These are phyloP conservation scores for Nephila pilipes DNA, from an alignment of 1,140 invertebrate genomes.

Conservation along the genomic window DNA sequence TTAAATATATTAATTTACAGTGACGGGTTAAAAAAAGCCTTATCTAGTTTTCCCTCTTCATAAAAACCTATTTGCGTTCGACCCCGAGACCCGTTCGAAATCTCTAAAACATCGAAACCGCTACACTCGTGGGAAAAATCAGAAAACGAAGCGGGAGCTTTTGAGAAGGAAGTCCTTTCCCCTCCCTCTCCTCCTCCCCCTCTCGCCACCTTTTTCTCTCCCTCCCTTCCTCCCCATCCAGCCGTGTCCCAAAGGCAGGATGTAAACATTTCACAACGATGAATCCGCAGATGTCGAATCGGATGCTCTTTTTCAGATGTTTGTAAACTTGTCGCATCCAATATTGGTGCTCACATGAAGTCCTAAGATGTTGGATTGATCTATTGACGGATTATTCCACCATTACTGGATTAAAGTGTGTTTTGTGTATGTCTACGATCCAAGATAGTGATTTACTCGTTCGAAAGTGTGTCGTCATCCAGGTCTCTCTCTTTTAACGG, in stretches of 20 bases:
- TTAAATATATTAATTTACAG: conserved; percentile 3
- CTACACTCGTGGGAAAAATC: conserved; percentile 76
- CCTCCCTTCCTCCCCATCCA: background rate
- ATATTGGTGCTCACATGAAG: background rate
- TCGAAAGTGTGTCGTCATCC: conserved; percentile 69
- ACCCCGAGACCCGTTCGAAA: conserved; percentile 32
- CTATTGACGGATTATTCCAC: background rate
- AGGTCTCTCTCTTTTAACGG: background rate
- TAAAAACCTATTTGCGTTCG: conserved; percentile 46
- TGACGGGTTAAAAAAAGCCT: conserved; percentile 35
- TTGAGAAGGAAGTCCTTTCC: conserved; percentile 69
- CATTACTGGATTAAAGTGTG: background rate
- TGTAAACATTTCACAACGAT: conserved; percentile 76
- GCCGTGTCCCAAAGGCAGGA: conserved; percentile 70
- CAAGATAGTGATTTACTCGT: conserved; percentile 42
- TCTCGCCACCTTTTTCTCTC: background rate
- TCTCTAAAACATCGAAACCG: conserved; percentile 72
- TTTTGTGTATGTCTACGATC: background rate
- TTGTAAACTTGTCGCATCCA: conserved; percentile 21
- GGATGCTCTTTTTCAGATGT: background rate
- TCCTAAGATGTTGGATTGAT: background rate
- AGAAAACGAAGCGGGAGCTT: conserved; percentile 33
- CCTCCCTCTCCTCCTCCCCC: background rate
- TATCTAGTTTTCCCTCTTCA: conserved; percentile 29
- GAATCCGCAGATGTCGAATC: conserved; percentile 60